phyloP scores from a whole-genome alignment of 2,797 vertebrate genomes.

The Crocidura indochinensis region DNA sequence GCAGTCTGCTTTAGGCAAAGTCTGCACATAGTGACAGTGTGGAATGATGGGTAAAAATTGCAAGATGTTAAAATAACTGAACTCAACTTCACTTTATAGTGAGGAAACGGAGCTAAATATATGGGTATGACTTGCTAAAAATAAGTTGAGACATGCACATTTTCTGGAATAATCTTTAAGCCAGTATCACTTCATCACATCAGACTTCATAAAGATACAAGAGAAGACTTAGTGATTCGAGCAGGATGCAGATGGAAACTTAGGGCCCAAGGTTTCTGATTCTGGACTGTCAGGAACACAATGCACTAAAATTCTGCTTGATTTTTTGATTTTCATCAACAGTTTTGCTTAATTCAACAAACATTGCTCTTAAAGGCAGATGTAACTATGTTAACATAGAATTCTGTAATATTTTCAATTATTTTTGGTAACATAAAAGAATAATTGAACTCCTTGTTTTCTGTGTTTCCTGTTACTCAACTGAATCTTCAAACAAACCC shows the following conservation, averaged over 20 bases:
- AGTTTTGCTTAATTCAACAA: conserved; percentile 42
- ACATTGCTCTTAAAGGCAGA: not conserved
- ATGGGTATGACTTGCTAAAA: not conserved
- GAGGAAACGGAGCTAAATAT: not conserved
- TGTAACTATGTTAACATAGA: not conserved
- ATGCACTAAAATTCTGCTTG: rapidly evolving
- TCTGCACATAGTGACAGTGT: not conserved
- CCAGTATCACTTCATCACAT: not conserved
- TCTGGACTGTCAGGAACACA: too few relatives aligned
- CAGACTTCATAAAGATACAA: not conserved
- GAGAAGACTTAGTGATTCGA: not conserved
- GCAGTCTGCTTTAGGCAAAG: not conserved
- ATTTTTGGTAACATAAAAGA: not conserved
- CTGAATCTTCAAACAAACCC: not conserved
- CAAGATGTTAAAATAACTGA: not conserved
- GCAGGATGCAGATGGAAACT: not conserved
- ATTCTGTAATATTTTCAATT: too few relatives aligned
- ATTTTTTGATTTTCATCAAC: not conserved
- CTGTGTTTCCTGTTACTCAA: not conserved
- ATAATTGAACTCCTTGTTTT: not conserved
- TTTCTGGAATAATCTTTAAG: not conserved
- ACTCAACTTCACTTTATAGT: not conserved
- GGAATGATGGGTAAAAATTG: not conserved
- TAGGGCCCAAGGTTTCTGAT: too few relatives aligned
- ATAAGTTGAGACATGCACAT: not conserved